Conservation (phyloP, 1,140 invertebrate species). For the Drosophila santomea region DNA sequence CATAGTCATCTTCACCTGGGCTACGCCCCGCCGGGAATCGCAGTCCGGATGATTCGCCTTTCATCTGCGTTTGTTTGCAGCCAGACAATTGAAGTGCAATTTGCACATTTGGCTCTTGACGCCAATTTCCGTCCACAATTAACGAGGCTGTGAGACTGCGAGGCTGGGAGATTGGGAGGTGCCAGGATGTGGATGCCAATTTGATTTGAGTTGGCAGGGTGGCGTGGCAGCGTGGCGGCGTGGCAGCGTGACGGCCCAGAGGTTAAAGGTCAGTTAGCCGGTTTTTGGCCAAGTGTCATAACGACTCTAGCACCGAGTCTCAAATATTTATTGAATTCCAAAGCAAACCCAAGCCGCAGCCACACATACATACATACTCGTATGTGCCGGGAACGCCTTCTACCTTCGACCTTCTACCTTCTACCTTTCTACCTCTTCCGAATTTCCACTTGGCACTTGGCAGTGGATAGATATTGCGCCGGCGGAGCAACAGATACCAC, state of each 20-base stretch:
- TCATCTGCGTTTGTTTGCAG: slow-evolving; percentile 47
- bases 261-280: neutral
- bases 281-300: neutral
- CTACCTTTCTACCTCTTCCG: neutral
- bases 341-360: neutral
- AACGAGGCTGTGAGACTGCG: slow-evolving; percentile 9
- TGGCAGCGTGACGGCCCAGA: neutral
- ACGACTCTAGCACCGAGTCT: slow-evolving; percentile 22
- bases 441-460: neutral
- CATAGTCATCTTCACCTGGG: neutral
- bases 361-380: neutral
- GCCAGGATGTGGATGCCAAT: slow-evolving; percentile 29
- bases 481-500: slow-evolving; percentile 54
- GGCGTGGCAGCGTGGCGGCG: neutral
- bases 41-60: slow-evolving; percentile 1
- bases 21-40: neutral
- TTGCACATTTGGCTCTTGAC: slow-evolving; percentile 41
- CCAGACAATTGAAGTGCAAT: slow-evolving; percentile 63
- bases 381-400: slow-evolving; percentile 49
- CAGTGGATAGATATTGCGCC: slow-evolving; percentile 1
- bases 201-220: neutral
- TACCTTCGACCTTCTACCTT: slow-evolving; percentile 15
- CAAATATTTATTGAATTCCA: slow-evolving; percentile 68
- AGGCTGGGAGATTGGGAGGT: too few species aligned
- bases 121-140: slow-evolving; percentile 50